These are phyloP conservation scores for Chrysemys picta DNA, from an alignment of 2,113 vertebrate genomes.

Conservation along the genomic window DNA sequence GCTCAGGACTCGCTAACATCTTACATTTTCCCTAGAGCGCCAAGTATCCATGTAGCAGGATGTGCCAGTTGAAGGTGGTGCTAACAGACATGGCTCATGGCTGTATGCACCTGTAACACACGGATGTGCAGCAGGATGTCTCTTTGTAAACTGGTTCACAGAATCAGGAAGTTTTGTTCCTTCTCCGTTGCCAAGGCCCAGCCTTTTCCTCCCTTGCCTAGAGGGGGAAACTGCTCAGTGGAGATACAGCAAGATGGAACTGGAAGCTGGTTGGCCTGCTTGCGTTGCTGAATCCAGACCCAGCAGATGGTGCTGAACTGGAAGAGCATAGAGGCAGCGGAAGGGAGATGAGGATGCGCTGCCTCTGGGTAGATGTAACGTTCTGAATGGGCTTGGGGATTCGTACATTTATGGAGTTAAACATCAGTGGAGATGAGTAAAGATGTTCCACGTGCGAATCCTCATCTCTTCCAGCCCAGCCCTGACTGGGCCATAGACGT, in stretches of 20 bases:
- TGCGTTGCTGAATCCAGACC: rapidly evolving
- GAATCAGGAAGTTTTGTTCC: conserved; percentile 38
- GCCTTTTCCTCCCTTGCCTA: conserved; percentile 41
- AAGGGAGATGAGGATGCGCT: background rate
- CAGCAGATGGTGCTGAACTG: background rate
- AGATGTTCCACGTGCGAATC: conserved; percentile 55
- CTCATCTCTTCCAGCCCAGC: conserved; percentile 57
- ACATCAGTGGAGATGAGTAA: conserved; percentile 26
- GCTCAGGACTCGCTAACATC: conserved; percentile 37
- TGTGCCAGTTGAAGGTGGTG: conserved; percentile 44
- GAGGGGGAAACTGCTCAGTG: background rate
- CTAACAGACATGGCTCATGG: conserved; percentile 74
- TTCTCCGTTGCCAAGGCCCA: conserved; percentile 53
- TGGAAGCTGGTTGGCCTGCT: background rate
- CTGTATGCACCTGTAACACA: conserved; percentile 54
- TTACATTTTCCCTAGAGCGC: conserved; percentile 31
- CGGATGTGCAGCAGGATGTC: background rate
- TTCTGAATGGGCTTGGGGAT: background rate
- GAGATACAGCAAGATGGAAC: background rate
- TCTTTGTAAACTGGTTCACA: conserved; percentile 52
- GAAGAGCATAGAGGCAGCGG: background rate
- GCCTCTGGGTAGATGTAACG: background rate
- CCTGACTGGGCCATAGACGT: conserved; percentile 57
- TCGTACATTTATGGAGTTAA: conserved; percentile 28
- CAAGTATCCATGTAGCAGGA: conserved; percentile 59